phyloP scores from a whole-genome alignment of 2,797 vertebrate genomes.

The Pelochelys cantorii region DNA sequence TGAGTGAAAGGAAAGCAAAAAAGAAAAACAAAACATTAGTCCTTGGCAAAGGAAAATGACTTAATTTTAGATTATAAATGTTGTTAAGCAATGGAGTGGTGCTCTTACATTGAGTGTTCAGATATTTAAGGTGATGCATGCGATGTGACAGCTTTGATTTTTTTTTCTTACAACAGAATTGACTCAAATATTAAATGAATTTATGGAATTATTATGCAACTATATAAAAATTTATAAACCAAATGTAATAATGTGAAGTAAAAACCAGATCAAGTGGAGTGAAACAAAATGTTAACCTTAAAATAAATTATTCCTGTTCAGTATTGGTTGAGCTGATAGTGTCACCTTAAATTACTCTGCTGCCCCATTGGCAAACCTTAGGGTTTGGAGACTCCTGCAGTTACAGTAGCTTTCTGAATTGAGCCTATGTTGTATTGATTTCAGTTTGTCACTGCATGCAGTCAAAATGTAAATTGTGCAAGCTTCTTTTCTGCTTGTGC shows the following conservation, averaged over 20 bases:
- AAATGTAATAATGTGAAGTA: neutral
- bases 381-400: conserved; percentile 14
- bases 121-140: neutral
- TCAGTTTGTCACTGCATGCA: neutral
- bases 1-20: neutral
- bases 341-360: neutral
- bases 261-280: neutral
- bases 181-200: neutral
- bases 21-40: neutral
- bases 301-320: neutral
- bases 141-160: neutral
- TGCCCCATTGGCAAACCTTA: conserved; percentile 10
- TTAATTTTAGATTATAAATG: neutral
- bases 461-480: conserved; percentile 10
- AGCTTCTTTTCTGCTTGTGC: neutral
- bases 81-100: neutral
- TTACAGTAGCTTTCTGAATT: conserved; percentile 11
- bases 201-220: neutral
- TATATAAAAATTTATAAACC: neutral
- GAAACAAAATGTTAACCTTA: neutral
- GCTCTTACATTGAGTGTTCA: neutral
- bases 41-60: neutral
- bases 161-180: neutral
- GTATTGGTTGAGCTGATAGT: neutral
- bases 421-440: neutral